phyloP scores from a whole-genome alignment of 64 coral and sea anemone species.

The Actinia equina region DNA sequence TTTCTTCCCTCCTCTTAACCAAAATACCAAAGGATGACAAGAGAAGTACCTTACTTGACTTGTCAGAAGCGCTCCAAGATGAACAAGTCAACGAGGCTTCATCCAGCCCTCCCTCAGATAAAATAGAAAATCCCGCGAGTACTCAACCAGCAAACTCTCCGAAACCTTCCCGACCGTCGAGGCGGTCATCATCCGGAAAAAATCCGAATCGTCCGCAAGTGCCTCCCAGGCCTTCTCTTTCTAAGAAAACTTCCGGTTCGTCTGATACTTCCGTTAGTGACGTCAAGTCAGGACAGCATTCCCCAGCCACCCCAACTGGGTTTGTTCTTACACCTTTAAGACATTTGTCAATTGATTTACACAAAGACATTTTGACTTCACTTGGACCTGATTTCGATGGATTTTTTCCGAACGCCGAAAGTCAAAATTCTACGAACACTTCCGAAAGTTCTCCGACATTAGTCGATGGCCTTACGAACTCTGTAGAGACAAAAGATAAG shows the following conservation, averaged over 20 bases:
- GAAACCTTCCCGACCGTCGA: neutral
- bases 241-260: neutral
- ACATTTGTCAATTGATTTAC: slow-evolving; percentile 42
- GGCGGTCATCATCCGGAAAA: neutral
- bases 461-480: slow-evolving; percentile 12
- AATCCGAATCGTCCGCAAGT: neutral
- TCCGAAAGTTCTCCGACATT: slow-evolving; percentile 15
- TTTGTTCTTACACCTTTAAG: slow-evolving; percentile 37
- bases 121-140: neutral
- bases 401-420: slow-evolving; percentile 28
- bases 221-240: slow-evolving; percentile 8
- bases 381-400: slow-evolving; percentile 35
- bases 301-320: neutral
- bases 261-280: slow-evolving; percentile 9
- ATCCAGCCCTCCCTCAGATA: neutral
- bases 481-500: neutral
- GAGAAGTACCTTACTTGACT: slow-evolving; percentile 8
- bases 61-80: neutral
- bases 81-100: neutral
- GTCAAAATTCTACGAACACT: neutral
- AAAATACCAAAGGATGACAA: neutral
- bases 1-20: neutral
- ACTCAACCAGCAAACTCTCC: neutral
- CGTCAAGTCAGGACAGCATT: slow-evolving; percentile 21
- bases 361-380: slow-evolving; percentile 45